These are phyloP conservation scores for Acridotheres tristis DNA, from an alignment of 2,797 vertebrate genomes.

Conservation along the genomic window DNA sequence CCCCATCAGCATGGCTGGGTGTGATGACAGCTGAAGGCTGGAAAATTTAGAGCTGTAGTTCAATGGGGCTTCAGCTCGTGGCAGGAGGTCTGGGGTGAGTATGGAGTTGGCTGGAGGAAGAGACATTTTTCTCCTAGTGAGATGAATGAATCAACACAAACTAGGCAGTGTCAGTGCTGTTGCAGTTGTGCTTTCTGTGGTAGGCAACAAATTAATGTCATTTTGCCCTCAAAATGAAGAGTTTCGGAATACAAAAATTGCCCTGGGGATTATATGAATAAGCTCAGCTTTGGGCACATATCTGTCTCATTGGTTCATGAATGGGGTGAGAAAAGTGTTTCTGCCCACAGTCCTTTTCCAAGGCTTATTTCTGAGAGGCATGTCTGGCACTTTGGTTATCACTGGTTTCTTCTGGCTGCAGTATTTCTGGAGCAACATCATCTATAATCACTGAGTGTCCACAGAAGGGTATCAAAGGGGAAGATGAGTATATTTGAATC, in stretches of 20 bases:
- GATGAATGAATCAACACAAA: not conserved
- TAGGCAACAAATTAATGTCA: not conserved
- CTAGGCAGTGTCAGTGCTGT: not conserved
- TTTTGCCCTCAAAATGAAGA: not conserved
- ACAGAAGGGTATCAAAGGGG: not conserved
- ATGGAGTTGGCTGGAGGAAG: not conserved
- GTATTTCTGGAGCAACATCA: not conserved
- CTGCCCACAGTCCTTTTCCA: accelerated
- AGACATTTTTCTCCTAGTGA: not conserved
- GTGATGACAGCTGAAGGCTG: not conserved
- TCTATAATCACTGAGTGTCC: not conserved
- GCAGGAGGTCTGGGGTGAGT: not conserved
- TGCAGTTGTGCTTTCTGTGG: not conserved
- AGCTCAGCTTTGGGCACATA: not conserved
- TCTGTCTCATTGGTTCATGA: not conserved
- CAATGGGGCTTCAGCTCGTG: not conserved
- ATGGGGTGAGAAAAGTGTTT: not conserved
- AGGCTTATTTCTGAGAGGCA: not conserved
- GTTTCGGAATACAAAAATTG: not conserved
- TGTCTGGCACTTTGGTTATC: not conserved
- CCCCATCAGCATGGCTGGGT: not conserved
- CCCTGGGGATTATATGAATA: not conserved
- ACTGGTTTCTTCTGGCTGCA: not conserved
- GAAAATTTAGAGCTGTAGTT: not conserved
- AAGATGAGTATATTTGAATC: not conserved